Conservation (phyloP, 2,113 vertebrate species). For the Gadus macrocephalus region DNA sequence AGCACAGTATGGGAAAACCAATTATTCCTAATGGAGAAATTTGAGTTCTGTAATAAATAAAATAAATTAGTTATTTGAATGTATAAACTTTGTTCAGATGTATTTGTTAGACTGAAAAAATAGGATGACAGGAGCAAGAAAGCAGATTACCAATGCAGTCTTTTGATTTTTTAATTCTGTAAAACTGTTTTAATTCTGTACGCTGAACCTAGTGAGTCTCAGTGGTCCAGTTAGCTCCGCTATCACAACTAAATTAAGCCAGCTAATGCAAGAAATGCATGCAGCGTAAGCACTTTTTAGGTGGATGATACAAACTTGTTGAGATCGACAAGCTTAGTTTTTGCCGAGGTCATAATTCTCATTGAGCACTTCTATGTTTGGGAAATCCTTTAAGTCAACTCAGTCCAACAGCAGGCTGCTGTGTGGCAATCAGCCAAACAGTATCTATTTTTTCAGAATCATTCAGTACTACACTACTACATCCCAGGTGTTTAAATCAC, state of each 20-base stretch:
- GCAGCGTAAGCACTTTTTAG: not conserved
- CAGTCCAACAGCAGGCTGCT: no score
- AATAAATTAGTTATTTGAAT: no score
- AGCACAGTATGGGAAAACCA: no score
- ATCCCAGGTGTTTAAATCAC: no score
- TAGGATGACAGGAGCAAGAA: not conserved
- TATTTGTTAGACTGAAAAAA: not conserved
- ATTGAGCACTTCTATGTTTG: not conserved
- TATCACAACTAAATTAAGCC: conserved; percentile 14
- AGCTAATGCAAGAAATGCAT: conserved; percentile 9
- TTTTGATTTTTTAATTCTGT: not conserved
- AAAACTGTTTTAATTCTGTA: not conserved
- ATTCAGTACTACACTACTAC: not conserved
- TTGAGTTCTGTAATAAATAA: no score
- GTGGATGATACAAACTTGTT: not conserved
- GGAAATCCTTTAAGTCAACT: not conserved
- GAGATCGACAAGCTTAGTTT: not conserved
- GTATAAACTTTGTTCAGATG: not conserved
- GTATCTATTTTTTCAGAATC: conserved; percentile 18
- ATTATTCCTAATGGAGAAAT: no score
- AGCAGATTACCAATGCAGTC: not conserved
- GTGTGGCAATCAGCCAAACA: not conserved
- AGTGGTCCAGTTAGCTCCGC: not conserved
- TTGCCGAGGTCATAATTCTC: conserved; percentile 14
- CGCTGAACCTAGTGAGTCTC: not conserved